Base-by-base conservation (phyloP, 2,797 vertebrate genomes). In the Trachops cirrhosus region DNA sequence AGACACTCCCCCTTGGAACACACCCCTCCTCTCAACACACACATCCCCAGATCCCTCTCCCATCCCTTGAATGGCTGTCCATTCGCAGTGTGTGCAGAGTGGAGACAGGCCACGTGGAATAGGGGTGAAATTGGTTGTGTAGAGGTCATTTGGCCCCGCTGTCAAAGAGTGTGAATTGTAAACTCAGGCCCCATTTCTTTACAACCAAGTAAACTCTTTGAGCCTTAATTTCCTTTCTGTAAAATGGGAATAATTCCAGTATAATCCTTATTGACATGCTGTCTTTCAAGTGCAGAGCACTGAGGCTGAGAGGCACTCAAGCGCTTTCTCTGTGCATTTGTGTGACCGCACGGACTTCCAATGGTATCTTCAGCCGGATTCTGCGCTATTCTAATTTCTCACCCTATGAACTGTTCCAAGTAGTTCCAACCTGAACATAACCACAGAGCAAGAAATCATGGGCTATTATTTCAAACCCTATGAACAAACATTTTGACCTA, bases 61-160 rank as follows among this genome's bases (percentile, higher is more conserved):
- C 48, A 46, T 18, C 29, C 26, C 16, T 44, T 29, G 24, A 41
- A 39, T 14, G 22, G 29, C 64, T 29, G 3, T 41, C 24, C 41
- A 24, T 11, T 24, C 1, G 6, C 4, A 19, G 9, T 0, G 5
- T 59, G 54, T 16, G 26, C 71, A 34, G 70, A n/a, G 26, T 0
- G 4, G 48, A 90, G n/a, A n/a, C 3, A 9, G 5, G 34, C 14
- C 44, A 6, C 0, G 1, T 9, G 0, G 24, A 11, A 10, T 0
- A 24, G 54, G 8, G 9, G 24, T 6, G n/a, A 3, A n/a, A 62
- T n/a, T 1, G 4, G 5, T 16, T 21, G 9, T 0, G 0, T 0
- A 2, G 29, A 10, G 19, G 22, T 84, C 91, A 24, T 44, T 0
- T 3, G 70, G 62, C 16, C 0, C 32, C 18, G 18, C 12, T 4